Evolutionary conservation across 2,113 vertebrate species (phyloP).

Genomic region (Alosa alosa): DNA sequence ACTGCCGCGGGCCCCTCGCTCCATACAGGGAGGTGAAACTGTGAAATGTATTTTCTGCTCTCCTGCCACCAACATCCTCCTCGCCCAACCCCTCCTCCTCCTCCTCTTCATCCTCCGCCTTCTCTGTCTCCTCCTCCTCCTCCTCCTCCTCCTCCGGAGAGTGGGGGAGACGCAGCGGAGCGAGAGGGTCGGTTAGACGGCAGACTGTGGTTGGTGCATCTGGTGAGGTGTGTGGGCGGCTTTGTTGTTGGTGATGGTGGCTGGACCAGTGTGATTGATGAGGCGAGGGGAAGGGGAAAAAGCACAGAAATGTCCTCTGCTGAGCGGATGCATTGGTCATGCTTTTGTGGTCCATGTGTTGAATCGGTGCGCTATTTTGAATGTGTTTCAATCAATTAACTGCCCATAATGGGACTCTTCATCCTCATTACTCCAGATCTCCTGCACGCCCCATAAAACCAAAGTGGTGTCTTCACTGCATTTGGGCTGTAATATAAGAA

Average conservation of each 20-base stretch:
- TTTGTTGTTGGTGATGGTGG: not conserved
- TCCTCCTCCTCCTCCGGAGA: not conserved
- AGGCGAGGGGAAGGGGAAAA: not conserved
- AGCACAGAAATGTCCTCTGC: not conserved
- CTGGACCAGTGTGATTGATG: not conserved
- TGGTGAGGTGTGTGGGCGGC: not conserved
- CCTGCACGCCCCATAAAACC: not conserved
- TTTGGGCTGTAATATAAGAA: not conserved
- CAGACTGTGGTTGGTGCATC: not conserved
- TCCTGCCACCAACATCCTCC: constrained; percentile 12
- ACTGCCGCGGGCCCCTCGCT: constrained; percentile 58
- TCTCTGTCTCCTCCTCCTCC: not conserved
- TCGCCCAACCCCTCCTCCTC: not conserved
- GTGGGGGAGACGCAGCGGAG: not conserved
- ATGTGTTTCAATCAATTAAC: not conserved
- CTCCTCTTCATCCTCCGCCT: not conserved
- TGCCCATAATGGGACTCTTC: not conserved
- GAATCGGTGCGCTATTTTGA: not conserved
- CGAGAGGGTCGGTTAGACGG: not conserved
- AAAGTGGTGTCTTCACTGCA: not conserved
- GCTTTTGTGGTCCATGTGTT: not conserved
- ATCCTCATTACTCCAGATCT: not conserved
- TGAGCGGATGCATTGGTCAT: not conserved
- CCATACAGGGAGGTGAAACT: constrained; percentile 61
- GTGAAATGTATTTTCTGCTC: constrained; percentile 71